Base-by-base conservation (phyloP, 2,888 invertebrate genomes). In the Oscheius sp. region DNA sequence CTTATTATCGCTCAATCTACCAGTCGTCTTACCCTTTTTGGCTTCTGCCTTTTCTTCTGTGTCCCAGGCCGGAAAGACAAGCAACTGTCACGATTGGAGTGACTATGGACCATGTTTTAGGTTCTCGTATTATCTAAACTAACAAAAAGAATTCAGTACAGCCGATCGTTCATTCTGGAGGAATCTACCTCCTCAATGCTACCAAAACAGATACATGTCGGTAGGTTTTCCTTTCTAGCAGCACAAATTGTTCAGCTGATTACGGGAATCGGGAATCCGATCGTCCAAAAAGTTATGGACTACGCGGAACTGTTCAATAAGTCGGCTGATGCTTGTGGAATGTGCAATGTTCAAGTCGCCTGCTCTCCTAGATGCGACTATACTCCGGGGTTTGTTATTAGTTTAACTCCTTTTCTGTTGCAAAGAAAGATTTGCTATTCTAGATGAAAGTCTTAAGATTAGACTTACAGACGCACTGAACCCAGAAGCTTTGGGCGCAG, bases 301-400 rank as follows among this genome's bases (percentile, higher is more conserved):
- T 87, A 86, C 74, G 84, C 85, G 1, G 86, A 87, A 65, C 63
- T 80, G 9, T 84, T 87, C 77, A 87, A 87, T 80, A 87, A 86
- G 71, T 86, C 86, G 1, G 84, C 79, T 2, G 75, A 77, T 11
- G 80, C 86, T 13, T 87, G 87, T 65, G 87, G 87, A 70, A 86
- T 86, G 86, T 87, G 87, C 80, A 86, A 86, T 76, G 84, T 87
- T 13, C 86, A 86, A 66, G 82, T 86, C 2, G 74, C 81, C 13
- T 84, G 84, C 50, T 77, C 80, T 11, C 79, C 81, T 1, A 51
- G 80, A 35, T 83, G 84, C 57, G 80, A 82, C 35, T 83, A 81
- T 68, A 80, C 79, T 13, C 59, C 79, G 1, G 83, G 83, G 83
- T 83, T 35, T 4, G 53, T 62, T 47, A n/a, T 32, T 47, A 70